Percentiles rank a stretch among this genome's conserved stretches.
These are phyloP conservation scores for Ovis aries DNA, from an alignment of 2,113 vertebrate genomes.

Conservation along the genomic window DNA sequence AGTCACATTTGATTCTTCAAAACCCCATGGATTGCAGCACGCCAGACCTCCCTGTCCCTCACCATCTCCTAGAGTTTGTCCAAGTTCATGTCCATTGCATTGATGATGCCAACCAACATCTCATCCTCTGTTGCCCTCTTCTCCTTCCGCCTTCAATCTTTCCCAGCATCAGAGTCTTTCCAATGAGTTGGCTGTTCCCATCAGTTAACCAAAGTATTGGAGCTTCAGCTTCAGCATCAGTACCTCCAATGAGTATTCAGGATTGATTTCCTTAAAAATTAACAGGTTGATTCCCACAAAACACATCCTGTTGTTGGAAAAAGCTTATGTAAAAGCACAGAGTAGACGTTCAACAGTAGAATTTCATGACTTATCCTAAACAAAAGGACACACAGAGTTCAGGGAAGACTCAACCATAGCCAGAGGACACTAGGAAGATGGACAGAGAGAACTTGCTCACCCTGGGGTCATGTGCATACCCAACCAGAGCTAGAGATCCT, in stretches of 20 bases:
- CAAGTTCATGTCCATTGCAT: not conserved
- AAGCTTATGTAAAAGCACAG: not conserved
- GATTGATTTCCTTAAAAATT: not conserved
- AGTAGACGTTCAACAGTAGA: not conserved
- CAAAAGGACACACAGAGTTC: not conserved
- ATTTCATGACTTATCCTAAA: not conserved
- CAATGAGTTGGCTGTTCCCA: not conserved
- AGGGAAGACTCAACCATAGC: not conserved
- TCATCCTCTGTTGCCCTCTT: not conserved
- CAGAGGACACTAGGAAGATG: accelerated
- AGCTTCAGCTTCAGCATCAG: not conserved
- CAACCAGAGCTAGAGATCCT: not conserved
- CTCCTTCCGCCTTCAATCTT: not conserved
- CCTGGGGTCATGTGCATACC: not conserved
- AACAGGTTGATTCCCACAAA: not conserved
- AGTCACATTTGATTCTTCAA: not conserved
- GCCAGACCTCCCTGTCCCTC: not conserved
- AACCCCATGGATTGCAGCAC: not conserved
- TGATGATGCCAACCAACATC: not conserved
- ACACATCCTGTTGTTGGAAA: not conserved
- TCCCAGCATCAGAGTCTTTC: not conserved
- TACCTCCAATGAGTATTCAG: not conserved
- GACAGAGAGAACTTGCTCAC: not conserved
- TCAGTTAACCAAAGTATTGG: not conserved
- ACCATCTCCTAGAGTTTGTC: not conserved